Evolutionary conservation across 2,797 vertebrate genomes (phyloP).

Genomic region (Avahi laniger): DNA sequence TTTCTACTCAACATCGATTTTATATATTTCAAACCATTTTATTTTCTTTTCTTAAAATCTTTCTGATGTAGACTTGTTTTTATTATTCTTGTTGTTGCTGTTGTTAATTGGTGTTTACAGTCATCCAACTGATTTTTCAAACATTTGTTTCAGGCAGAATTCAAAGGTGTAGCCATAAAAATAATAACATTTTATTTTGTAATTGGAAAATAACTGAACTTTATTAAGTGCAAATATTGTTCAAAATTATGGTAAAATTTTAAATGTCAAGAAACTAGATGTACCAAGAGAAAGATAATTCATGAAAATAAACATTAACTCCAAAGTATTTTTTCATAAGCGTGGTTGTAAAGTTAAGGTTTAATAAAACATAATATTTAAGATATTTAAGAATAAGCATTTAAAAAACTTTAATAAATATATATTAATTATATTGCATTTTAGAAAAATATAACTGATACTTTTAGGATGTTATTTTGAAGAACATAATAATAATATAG

Average conservation of each 20-base stretch:
- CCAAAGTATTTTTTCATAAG: background rate
- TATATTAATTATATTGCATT: background rate
- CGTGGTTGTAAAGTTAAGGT: background rate
- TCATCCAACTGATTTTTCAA: background rate
- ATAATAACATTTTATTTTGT: background rate
- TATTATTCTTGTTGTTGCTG: background rate
- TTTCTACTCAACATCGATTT: background rate
- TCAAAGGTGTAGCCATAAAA: background rate
- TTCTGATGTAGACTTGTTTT: background rate
- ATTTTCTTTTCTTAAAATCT: background rate
- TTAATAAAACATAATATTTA: background rate
- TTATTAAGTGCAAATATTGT: background rate
- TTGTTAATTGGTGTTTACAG: background rate
- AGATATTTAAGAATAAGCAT: background rate
- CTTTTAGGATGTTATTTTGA: background rate
- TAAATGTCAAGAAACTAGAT: background rate
- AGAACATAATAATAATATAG: background rate
- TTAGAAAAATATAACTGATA: background rate
- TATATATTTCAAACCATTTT: background rate
- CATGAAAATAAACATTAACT: background rate
- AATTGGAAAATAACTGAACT: background rate
- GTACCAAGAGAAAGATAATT: background rate
- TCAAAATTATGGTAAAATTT: background rate
- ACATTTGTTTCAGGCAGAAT: background rate
- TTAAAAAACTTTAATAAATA: background rate